phyloP scores from a whole-genome alignment of 2,888 invertebrate species.

The Diaprepes abbreviatus region DNA sequence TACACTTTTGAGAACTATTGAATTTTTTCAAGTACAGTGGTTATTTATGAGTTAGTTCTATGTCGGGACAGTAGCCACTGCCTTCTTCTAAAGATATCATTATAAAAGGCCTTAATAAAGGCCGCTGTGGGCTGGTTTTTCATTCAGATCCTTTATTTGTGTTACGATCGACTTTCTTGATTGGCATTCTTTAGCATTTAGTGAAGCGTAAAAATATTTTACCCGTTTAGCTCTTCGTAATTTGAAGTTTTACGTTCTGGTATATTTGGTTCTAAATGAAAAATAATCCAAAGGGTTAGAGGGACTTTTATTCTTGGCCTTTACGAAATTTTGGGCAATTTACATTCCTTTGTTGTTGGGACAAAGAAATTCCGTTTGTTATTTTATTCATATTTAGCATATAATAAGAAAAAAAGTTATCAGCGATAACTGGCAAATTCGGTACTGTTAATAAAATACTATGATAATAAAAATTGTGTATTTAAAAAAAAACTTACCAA shows the following conservation, averaged over 20 bases:
- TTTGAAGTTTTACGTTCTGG: slow-evolving; percentile 12
- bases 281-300: slow-evolving; percentile 8
- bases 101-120: neutral
- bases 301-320: slow-evolving; percentile 10
- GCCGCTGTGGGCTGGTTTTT: neutral
- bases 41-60: too few species aligned
- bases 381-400: neutral
- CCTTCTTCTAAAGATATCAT: neutral
- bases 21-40: too few species aligned
- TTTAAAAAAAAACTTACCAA: too few species aligned
- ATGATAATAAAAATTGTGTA: too few species aligned
- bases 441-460: too few species aligned
- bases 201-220: slow-evolving; percentile 9
- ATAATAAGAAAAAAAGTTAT: neutral
- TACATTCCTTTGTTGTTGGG: neutral
- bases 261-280: slow-evolving; percentile 9
- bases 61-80: too few species aligned
- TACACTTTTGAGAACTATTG: too few species aligned
- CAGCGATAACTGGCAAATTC: too few species aligned
- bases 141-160: slow-evolving; percentile 3
- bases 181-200: slow-evolving; percentile 8
- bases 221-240: slow-evolving; percentile 7
- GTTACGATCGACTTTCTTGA: slow-evolving; percentile 2
- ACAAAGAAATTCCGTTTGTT: slow-evolving; percentile 4
- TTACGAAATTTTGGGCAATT: neutral